Evolutionary conservation across 2,797 vertebrate genomes (phyloP).

Genomic region (Malurus leucopterus): DNA sequence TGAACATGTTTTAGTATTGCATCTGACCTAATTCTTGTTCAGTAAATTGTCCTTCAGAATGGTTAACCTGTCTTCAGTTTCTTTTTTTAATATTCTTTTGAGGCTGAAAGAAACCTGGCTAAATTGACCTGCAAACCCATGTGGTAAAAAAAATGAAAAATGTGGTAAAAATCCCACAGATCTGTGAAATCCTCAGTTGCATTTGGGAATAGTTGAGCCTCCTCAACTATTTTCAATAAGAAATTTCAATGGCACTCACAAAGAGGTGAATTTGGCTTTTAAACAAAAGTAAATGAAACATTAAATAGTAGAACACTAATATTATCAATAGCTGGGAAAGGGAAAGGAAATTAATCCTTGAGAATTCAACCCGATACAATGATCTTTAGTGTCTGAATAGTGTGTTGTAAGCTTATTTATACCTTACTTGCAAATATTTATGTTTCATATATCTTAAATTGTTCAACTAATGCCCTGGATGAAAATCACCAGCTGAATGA

Average conservation of each 20-base stretch:
- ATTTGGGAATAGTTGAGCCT: background rate
- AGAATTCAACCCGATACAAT: background rate
- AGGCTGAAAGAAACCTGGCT: background rate
- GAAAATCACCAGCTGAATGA: background rate
- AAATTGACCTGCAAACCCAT: background rate
- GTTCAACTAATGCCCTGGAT: background rate
- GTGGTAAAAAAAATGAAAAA: too few relatives aligned
- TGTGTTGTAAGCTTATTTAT: background rate
- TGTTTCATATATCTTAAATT: background rate
- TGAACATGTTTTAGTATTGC: background rate
- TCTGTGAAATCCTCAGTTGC: background rate
- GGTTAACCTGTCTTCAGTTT: background rate
- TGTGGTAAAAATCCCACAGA: background rate
- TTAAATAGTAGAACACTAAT: background rate
- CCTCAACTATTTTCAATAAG: background rate
- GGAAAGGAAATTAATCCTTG: background rate
- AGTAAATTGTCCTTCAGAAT: background rate
- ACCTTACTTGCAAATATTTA: background rate
- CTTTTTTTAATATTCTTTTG: background rate
- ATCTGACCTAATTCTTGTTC: background rate
- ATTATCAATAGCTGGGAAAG: background rate
- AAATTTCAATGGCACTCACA: background rate
- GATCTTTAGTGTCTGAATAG: background rate
- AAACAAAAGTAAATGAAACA: background rate
- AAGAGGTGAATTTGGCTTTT: background rate